phyloP scores from a whole-genome alignment of 2,113 vertebrate genomes.

The Otis tarda region DNA sequence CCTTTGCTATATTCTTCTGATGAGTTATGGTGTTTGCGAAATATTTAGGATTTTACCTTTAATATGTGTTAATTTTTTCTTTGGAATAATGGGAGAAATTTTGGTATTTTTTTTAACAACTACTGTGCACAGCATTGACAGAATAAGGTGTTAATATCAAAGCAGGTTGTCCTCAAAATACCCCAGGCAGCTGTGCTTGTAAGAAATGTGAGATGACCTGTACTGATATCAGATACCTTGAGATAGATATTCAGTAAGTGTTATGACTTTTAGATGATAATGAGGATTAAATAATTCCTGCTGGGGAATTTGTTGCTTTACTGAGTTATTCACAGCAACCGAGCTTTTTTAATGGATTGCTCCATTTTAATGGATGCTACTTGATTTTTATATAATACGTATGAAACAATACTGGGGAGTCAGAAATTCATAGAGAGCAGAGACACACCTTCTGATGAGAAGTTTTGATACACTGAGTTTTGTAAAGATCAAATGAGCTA shows the following conservation, averaged over 20 bases:
- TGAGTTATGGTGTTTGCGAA: neutral
- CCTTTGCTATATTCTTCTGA: neutral
- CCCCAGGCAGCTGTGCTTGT: neutral
- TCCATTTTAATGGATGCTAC: neutral
- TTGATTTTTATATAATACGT: fast-evolving
- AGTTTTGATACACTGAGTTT: neutral
- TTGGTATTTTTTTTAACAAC: neutral
- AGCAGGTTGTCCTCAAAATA: neutral
- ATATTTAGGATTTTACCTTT: neutral
- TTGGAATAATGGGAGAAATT: neutral
- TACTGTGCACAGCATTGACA: neutral
- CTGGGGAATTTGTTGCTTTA: neutral
- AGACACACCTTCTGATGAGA: neutral
- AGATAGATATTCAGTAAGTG: neutral
- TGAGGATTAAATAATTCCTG: neutral
- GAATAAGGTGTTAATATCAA: neutral
- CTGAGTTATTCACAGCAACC: neutral
- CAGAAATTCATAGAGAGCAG: neutral
- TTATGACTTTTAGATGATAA: neutral
- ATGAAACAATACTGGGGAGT: neutral
- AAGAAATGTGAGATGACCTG: neutral
- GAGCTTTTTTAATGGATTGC: neutral
- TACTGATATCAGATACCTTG: neutral
- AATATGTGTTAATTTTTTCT: neutral
- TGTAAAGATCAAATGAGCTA: neutral